Conservation (phyloP, 2,797 vertebrate genomes). For the Tachyglossus aculeatus region DNA sequence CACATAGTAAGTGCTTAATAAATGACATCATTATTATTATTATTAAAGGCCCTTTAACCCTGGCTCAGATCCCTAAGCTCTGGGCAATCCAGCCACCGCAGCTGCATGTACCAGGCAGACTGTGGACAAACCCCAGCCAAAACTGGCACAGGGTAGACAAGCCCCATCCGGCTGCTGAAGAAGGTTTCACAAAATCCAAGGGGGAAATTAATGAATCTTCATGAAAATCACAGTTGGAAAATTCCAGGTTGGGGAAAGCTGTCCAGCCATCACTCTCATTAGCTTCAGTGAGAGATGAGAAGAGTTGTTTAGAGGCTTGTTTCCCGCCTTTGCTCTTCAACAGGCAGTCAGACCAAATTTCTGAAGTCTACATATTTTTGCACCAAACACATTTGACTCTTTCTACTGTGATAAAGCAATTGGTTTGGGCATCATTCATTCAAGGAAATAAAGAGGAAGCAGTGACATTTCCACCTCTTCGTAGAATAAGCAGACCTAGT, state of each 20-base stretch:
- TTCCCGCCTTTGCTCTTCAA: neutral
- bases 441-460: slow-evolving; percentile 65
- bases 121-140: too few species aligned
- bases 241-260: slow-evolving; percentile 42
- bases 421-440: slow-evolving; percentile 70
- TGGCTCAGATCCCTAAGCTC: too few species aligned
- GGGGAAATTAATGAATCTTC: slow-evolving; percentile 72
- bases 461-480: too few species aligned
- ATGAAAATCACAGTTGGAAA: slow-evolving; percentile 42
- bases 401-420: slow-evolving; percentile 68
- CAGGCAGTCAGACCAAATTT: too few species aligned
- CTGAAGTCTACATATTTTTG: too few species aligned
- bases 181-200: slow-evolving; percentile 5
- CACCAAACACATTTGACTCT: slow-evolving; percentile 65
- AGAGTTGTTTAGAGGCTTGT: fast-evolving
- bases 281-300: slow-evolving; percentile 72
- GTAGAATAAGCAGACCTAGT: too few species aligned
- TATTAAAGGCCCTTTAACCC: too few species aligned
- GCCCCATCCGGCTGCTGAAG: slow-evolving; percentile 36
- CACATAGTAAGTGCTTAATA: too few species aligned
- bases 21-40: too few species aligned
- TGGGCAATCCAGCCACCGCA: too few species aligned
- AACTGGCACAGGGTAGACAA: neutral
- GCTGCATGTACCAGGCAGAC: too few species aligned
- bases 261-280: slow-evolving; percentile 72